phyloP scores from a whole-genome alignment of 2,888 invertebrate species.

The Onthophagus sagittarius region DNA sequence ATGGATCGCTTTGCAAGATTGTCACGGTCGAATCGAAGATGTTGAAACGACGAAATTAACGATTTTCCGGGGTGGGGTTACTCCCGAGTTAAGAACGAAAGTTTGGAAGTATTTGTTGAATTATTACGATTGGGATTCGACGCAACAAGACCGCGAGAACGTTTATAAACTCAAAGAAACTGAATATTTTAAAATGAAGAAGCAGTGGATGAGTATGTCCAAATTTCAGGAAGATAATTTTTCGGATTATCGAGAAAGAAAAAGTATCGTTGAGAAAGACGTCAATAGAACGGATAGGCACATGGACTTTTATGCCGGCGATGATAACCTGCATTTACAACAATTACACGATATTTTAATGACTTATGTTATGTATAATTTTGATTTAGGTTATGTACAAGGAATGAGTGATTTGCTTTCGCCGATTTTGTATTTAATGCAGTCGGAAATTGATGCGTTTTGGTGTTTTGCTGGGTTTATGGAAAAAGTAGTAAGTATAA shows the following conservation, averaged over 20 bases:
- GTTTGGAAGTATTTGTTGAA: constrained; percentile 95
- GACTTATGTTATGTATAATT: constrained; percentile 99
- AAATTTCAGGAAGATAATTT: constrained; percentile 84
- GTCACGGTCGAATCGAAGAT: constrained; percentile 76
- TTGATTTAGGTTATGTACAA: constrained; percentile 93
- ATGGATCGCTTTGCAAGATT: constrained; percentile 78
- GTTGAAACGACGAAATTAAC: constrained; percentile 75
- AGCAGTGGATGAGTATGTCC: constrained; percentile 92
- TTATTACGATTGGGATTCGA: constrained; percentile 82
- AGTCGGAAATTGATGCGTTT: constrained; percentile 93
- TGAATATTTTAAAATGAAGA: constrained; percentile 93
- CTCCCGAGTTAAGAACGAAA: constrained; percentile 68
- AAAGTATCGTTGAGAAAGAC: constrained; percentile 95
- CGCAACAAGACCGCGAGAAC: constrained; percentile 64
- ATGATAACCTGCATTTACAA: constrained; percentile 83
- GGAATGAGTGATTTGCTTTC: constrained; percentile 98
- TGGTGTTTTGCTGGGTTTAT: constrained; percentile 99
- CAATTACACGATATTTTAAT: constrained; percentile 88
- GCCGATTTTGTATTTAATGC: constrained; percentile 83
- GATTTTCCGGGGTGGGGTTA: constrained; percentile 89
- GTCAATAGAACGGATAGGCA: constrained; percentile 93
- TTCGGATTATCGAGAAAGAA: constrained; percentile 82
- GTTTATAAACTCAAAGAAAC: constrained; percentile 69
- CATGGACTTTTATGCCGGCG: constrained; percentile 88
- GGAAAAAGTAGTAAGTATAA: constrained; percentile 78